Evolutionary conservation across 2,888 invertebrate species (phyloP), one percentile per base, ranked within the genome.

Genomic region (Sinopyrophorus schimmeli): DNA sequence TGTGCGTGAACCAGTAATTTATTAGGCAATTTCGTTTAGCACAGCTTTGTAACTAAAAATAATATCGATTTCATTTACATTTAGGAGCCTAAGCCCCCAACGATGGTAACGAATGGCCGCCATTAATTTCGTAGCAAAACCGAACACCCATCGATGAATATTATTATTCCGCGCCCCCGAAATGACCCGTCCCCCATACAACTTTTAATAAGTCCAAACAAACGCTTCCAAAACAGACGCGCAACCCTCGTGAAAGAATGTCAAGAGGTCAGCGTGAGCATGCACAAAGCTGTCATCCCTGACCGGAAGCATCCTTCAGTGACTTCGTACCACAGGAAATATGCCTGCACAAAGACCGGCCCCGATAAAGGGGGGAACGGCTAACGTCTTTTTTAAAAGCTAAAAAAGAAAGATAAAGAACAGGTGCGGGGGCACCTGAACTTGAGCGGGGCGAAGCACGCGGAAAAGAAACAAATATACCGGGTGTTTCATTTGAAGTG

Each of bases 1-100:
- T 64, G 64, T 62, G 64, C 64, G 62, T 63, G 62, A 63, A 62
- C 47, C 44, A 53, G 59, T 58, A 63, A 65, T 65, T 63, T 63
- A 63, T 63, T 60, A 56, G 57, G 53, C 57, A 54, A 61, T 62
- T 61, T 53, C 57, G 55, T 48, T 58, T 47, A 47, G 42, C 53
- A 44, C 47, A 37, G 51, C 48, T 50, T 54, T 54, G 47, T 52
- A 51, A 54, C 56, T 53, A 55, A 58, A 58, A 58, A 58, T 58
- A 56, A 56, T 55, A 56, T 49, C 53, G 54, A 53, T 55, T 56
- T 50, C 54, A 44, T 53, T 47, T 52, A 42, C 41, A 31, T 40
- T 41, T 40, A 12, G 16, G 44, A n/a, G n/a, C 35, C 41, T 27
- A 40, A 41, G 31, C 37, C 27, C 27, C 35, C 18, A 21, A 21